phyloP scores from a whole-genome alignment of 2,113 vertebrate genomes.

The Oxyura jamaicensis region DNA sequence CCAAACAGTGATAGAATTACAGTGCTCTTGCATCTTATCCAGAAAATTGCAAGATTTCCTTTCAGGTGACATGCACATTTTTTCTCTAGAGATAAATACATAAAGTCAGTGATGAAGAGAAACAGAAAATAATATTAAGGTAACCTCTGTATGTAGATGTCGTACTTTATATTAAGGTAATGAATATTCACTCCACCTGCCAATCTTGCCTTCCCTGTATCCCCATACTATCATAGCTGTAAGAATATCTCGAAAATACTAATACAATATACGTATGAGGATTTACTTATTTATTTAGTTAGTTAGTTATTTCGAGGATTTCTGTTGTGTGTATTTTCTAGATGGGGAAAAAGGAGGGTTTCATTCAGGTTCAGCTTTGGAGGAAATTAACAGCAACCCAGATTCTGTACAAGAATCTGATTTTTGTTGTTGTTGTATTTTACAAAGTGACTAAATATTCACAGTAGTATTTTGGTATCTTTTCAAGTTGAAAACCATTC shows the following conservation, averaged over 20 bases:
- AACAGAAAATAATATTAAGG: neutral
- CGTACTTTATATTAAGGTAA: neutral
- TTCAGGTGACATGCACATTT: neutral
- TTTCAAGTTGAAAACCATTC: constrained; percentile 18
- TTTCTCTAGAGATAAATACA: neutral
- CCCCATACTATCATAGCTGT: neutral
- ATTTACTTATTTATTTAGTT: no score
- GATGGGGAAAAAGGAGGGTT: fast-evolving
- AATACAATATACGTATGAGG: no score
- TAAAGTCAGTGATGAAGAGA: neutral
- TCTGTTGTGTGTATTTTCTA: neutral
- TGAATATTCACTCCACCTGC: neutral
- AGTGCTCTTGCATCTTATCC: constrained; percentile 8
- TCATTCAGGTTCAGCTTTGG: neutral
- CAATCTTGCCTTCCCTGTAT: neutral
- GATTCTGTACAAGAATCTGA: neutral
- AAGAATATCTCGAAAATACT: neutral
- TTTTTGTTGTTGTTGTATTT: neutral
- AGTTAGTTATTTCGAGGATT: neutral
- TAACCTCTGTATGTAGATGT: neutral
- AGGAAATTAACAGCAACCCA: neutral
- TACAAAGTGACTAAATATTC: constrained; percentile 3
- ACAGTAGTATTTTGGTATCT: constrained; percentile 13
- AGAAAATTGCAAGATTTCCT: neutral
- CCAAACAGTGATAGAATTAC: neutral